Base-by-base conservation (phyloP, 2,797 vertebrate genomes). In the Eremophila alpestris region DNA sequence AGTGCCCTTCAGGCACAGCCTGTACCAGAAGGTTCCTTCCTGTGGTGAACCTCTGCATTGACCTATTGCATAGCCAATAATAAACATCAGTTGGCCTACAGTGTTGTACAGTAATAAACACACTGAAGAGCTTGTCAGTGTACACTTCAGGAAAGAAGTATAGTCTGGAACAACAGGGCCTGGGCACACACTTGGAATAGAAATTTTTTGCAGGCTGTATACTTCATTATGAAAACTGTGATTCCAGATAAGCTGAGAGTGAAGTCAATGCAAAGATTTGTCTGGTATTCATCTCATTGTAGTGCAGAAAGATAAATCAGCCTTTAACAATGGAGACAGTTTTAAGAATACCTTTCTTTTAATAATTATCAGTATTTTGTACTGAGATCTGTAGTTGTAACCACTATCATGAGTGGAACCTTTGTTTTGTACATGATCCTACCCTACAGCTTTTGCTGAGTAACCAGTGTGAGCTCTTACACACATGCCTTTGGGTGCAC, bases 111-210 rank as follows among this genome's bases (percentile, higher is more conserved):
- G 71, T 65, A 90, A 89, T 56, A 84, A 93, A 79, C 63, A 87
- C 17, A 70, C 70, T 52, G 73, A 81, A 78, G 58, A 94, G 65
- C 85, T 89, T 89, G 88, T 91, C 78, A 70, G 45, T 70, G 81
- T 78, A 73, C 60, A 74, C 74, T 91, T 82, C 0, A 0, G 64
- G 62, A 77, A 93, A 80, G 82, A 89, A 89, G 56, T 54, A 52
- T 82, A 56, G n/a, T 59, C 75, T 91, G 68, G 48, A 94, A 89
- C 80, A 95, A 90, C 49, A 38, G 32, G 43, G 71, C 81, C 87
- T 77, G 58, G 1, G 4, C 32, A 32, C 75, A 87, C 34, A 40
- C 41, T 60, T 73, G 45, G 83, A 87, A 95, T 80, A 83, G 52
- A 85, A 64, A 85, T 74, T 45, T 82, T 59, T 38, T 70, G 38